phyloP scores from a whole-genome alignment of 2,113 vertebrate species.

The Peromyscus californicus region DNA sequence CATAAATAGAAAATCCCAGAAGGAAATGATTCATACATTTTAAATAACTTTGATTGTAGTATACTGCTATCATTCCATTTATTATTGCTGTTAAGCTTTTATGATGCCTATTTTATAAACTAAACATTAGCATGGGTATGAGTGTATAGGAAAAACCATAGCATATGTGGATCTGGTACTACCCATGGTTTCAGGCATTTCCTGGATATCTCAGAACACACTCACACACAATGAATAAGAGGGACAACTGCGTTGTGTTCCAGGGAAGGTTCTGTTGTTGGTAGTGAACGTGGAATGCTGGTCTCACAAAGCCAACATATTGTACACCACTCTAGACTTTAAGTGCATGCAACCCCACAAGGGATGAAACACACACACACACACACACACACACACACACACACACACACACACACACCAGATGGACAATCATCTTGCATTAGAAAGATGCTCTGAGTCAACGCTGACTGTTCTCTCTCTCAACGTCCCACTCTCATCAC shows the following conservation, averaged over 20 bases:
- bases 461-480: background rate
- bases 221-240: too few relatives aligned
- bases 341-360: background rate
- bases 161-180: background rate
- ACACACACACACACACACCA: background rate
- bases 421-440: background rate
- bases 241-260: background rate
- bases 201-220: background rate
- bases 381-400: background rate
- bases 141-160: background rate
- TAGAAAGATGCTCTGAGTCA: background rate
- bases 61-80: background rate
- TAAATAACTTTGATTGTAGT: background rate
- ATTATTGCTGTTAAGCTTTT: background rate
- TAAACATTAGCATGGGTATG: background rate
- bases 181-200: background rate
- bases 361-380: background rate
- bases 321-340: background rate
- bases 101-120: background rate
- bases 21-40: background rate
- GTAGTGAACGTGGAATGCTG: background rate
- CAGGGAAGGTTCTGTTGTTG: background rate
- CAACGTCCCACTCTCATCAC: background rate
- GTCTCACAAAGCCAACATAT: background rate
- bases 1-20: background rate